Base-by-base conservation (phyloP, 2,113 vertebrate species). In the Aegotheles bennettii region DNA sequence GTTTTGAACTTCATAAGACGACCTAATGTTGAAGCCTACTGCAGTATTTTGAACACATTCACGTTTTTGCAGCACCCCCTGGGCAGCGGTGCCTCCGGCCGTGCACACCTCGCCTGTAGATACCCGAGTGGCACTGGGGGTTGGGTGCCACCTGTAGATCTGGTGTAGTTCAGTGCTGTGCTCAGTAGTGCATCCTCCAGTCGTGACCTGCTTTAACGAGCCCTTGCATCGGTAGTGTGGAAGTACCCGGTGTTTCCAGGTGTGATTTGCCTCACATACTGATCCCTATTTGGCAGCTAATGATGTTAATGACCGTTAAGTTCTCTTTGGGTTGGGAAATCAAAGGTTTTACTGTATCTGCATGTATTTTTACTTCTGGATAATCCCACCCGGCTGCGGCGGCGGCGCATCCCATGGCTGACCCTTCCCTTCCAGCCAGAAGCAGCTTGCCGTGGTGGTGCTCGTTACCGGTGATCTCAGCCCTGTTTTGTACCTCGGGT, bases 281-380 rank as follows among this genome's bases (percentile, higher is more conserved):
- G 84, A 60, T 93, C 91, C 0, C 42, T 92, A 87, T 97, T 91
- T 84, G 96, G 97, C 96, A 96, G 97, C 97, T 96, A 94, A 84
- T 71, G 93, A 76, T 2, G 26, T 93, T 28, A 89, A 42, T 63
- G 92, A 77, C 84, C 78, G 3, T 57, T 74, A 26, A 57, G 67
- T 96, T 83, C 91, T 83, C 47, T 74, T n/a, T 51, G 87, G 91
- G 82, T 93, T 81, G 79, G 91, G 83, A 50, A 96, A 87, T 60
- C 57, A 85, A 42, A 91, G 91, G 71, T 96, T 97, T 95, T 93
- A 33, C 35, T 43, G 93, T 96, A 51, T 87, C 85, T 43, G 95
- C 97, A 96, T 96, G 97, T 94, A 96, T 93, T 96, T 95, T 86
- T 94, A 82, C 82, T 93, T 91, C 85, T 70, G 91, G 82, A 25